These are phyloP conservation scores for Dicycla oo DNA, from an alignment of 2,888 invertebrate genomes.

Conservation along the genomic window DNA sequence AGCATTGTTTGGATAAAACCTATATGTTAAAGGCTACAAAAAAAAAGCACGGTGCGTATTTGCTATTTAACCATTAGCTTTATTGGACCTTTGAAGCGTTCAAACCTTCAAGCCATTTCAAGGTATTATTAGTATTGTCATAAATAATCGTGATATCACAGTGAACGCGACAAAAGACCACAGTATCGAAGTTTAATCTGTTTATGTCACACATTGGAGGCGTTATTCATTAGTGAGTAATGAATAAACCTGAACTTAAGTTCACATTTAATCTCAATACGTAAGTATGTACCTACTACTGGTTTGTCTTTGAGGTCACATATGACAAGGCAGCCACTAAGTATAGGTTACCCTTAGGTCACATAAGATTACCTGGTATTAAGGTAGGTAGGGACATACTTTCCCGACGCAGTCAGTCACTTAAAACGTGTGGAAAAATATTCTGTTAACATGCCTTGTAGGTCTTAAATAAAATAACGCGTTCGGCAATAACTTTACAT, in stretches of 20 bases:
- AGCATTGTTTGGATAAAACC: not conserved
- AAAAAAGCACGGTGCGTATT: not conserved
- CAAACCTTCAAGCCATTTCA: constrained; percentile 18
- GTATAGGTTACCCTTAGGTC: constrained; percentile 36
- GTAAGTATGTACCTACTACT: not conserved
- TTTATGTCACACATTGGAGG: constrained; percentile 19
- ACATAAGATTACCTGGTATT: constrained; percentile 39
- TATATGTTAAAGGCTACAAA: not conserved
- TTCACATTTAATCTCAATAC: constrained; percentile 38
- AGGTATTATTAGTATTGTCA: constrained; percentile 25
- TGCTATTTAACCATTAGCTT: constrained; percentile 9
- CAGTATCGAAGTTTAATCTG: constrained; percentile 22
- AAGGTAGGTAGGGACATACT: constrained; percentile 7
- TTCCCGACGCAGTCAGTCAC: not conserved
- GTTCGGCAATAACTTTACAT: not conserved
- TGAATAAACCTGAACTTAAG: constrained; percentile 47
- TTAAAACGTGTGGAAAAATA: constrained; percentile 1
- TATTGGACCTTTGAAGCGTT: not conserved
- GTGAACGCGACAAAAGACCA: constrained; percentile 18
- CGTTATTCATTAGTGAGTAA: constrained; percentile 47
- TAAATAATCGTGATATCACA: constrained; percentile 34
- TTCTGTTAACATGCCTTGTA: not conserved
- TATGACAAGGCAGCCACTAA: constrained; percentile 31
- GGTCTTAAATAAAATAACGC: constrained; percentile 3
- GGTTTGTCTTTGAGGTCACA: constrained; percentile 37